phyloP scores from a whole-genome alignment of 2,888 invertebrate genomes.

The Drosophila fungiperda region DNA sequence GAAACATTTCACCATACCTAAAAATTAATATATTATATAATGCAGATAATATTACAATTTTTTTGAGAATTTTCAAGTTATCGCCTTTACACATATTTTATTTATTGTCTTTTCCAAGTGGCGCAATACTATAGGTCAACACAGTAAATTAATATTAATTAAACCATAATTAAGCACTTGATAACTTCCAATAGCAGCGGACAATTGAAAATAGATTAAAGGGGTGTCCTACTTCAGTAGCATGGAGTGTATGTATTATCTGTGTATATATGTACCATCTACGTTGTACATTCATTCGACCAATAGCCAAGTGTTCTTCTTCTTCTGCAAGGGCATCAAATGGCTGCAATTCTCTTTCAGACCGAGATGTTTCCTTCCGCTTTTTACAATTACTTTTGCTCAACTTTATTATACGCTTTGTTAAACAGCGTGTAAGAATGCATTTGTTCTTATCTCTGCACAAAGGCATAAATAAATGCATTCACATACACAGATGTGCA shows the following conservation, averaged over 20 bases:
- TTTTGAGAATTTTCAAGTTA: background rate
- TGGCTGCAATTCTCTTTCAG: background rate
- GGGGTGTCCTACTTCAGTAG: background rate
- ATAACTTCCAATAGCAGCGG: background rate
- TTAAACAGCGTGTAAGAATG: constrained; percentile 2
- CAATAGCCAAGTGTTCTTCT: background rate
- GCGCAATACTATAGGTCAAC: background rate
- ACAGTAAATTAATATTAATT: background rate
- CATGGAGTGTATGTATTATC: background rate
- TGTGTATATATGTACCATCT: background rate
- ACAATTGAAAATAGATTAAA: background rate
- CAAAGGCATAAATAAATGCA: constrained; percentile 1
- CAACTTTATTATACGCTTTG: constrained; percentile 1
- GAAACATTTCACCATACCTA: no score
- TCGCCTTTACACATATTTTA: background rate
- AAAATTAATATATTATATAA: background rate
- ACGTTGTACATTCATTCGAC: background rate
- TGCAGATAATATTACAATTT: background rate
- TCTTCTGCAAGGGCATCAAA: background rate
- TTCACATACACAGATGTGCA: background rate
- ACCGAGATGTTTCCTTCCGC: constrained; percentile 1
- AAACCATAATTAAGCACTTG: background rate
- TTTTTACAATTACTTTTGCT: background rate
- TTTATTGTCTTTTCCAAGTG: background rate
- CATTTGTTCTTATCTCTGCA: constrained; percentile 5